Evolutionary conservation across 2,888 invertebrate species (phyloP).

Genomic region (Apocheima hispidaria): DNA sequence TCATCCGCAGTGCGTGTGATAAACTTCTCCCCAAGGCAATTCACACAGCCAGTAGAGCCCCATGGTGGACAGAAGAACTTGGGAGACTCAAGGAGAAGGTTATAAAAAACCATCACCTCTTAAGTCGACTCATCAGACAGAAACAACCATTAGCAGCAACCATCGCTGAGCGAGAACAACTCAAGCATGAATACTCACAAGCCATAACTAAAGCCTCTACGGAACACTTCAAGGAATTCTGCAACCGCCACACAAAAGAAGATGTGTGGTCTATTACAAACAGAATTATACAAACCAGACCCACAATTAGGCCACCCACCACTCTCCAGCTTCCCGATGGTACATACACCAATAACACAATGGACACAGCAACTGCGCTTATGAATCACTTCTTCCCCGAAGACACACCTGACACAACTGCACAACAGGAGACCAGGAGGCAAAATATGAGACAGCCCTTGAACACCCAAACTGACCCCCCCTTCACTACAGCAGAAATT

Average conservation of each 20-base stretch:
- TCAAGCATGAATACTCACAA: neutral
- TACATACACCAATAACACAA: neutral
- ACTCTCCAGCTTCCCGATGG: neutral
- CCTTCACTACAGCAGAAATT: neutral
- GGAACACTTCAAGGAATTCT: neutral
- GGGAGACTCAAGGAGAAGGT: neutral
- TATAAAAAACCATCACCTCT: neutral
- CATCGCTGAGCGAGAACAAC: neutral
- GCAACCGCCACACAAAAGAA: neutral
- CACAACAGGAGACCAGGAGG: neutral
- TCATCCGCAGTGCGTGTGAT: too few relatives aligned
- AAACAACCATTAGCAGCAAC: neutral
- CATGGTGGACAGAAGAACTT: too few relatives aligned
- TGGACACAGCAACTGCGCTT: neutral
- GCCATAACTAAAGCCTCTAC: neutral
- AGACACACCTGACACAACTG: neutral
- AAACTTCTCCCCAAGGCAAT: too few relatives aligned
- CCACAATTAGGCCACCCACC: neutral
- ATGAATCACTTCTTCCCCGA: neutral
- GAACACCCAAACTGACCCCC: neutral
- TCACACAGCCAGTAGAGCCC: too few relatives aligned
- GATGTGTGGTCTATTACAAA: neutral
- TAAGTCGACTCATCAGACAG: neutral
- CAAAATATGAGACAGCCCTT: neutral
- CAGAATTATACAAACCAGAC: neutral